Conservation (phyloP, 2,888 invertebrate genomes). For the Drosophila fulvimacula region DNA sequence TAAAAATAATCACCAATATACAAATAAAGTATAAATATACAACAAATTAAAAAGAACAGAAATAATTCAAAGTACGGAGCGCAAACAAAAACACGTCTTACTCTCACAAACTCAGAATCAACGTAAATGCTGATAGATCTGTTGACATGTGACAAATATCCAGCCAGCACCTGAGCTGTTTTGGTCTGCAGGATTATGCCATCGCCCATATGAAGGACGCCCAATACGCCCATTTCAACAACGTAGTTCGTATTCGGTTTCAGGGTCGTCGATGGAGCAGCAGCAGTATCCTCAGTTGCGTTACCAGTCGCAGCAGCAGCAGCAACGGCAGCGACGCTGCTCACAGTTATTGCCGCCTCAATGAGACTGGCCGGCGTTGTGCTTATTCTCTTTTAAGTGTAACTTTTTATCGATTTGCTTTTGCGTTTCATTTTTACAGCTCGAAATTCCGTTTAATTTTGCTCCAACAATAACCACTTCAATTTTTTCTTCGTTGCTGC, state of each 20-base stretch:
- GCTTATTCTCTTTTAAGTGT: conserved; percentile 77
- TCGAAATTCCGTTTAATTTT: conserved; percentile 58
- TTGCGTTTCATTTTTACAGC: conserved; percentile 58
- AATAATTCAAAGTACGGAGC: no score
- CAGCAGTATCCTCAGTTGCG: conserved; percentile 28
- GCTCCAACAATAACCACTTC: conserved; percentile 45
- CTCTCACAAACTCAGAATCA: no score
- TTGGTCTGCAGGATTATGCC: conserved; percentile 96
- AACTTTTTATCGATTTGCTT: conserved; percentile 59
- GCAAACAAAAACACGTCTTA: no score
- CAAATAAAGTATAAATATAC: no score
- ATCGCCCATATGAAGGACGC: conserved; percentile 85
- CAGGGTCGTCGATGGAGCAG: conserved; percentile 60
- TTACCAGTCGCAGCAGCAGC: conserved; percentile 38
- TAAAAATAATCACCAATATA: no score
- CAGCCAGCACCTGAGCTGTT: conserved; percentile 97
- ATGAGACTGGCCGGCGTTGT: conserved; percentile 81
- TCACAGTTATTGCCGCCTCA: conserved; percentile 73
- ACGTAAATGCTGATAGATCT: conserved; percentile 99
- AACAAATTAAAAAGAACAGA: no score
- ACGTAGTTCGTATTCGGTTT: conserved; percentile 82
- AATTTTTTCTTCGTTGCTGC: conserved; percentile 45
- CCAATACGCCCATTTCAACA: conserved; percentile 76
- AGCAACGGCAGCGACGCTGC: conserved; percentile 55
- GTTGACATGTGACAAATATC: conserved; percentile 98